Percentiles rank a stretch among this genome's conserved stretches.
Conservation (phyloP, 1,140 invertebrate species). For the Diachasma alloeum region DNA sequence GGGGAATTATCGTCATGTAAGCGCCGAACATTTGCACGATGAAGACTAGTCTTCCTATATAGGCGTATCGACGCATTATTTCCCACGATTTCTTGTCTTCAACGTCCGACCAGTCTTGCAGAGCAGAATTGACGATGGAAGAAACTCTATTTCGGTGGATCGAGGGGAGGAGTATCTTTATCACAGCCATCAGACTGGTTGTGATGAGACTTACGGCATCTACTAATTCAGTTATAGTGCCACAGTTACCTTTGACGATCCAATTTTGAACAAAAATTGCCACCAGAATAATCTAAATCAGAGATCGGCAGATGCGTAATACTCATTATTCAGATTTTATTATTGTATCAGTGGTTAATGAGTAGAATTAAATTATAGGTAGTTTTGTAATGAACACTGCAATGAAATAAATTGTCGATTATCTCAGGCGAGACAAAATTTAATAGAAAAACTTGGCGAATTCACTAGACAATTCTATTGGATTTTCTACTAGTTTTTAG, state of each 20-base stretch:
- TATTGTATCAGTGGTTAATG: too few species aligned
- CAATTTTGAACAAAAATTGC: background rate
- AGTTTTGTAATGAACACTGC: too few species aligned
- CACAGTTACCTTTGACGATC: background rate
- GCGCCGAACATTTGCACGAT: background rate
- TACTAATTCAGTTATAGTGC: background rate
- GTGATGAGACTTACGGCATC: background rate
- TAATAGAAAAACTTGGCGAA: too few species aligned
- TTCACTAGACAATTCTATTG: too few species aligned
- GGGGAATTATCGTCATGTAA: background rate
- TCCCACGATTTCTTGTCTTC: background rate
- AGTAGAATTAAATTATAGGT: too few species aligned
- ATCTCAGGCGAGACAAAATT: too few species aligned
- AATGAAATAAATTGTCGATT: too few species aligned
- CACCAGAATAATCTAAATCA: background rate
- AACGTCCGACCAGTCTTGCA: conserved; percentile 2
- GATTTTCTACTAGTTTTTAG: too few species aligned
- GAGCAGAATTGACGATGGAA: background rate
- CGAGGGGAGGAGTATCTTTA: background rate
- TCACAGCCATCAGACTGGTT: background rate
- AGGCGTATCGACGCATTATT: conserved; percentile 13
- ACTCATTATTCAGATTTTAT: too few species aligned
- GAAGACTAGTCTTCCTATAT: background rate
- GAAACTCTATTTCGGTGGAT: background rate
- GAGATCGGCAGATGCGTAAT: background rate